Conservation (phyloP, 92 coral and sea anemone genomes). For the Epizoanthus stellaris region DNA sequence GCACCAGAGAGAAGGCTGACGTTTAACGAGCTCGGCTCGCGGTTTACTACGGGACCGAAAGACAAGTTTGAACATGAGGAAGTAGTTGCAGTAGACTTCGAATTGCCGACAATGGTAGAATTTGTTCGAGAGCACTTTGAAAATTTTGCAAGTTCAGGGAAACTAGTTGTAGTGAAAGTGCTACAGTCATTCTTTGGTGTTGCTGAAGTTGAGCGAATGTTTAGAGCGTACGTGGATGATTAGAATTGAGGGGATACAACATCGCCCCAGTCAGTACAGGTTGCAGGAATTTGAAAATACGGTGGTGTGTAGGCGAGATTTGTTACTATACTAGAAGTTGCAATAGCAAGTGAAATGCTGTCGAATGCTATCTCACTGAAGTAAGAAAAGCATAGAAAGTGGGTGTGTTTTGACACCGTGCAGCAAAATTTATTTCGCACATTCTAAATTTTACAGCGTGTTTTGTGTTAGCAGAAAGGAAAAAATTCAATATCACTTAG, state of each 20-base stretch:
- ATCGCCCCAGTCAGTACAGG: too few relatives aligned
- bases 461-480: too few relatives aligned
- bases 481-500: too few relatives aligned
- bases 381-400: too few relatives aligned
- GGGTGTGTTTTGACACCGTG: too few relatives aligned
- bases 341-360: too few relatives aligned
- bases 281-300: too few relatives aligned
- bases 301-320: too few relatives aligned
- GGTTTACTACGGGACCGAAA: constrained; percentile 93
- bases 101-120: constrained; percentile 84
- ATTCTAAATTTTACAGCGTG: too few relatives aligned
- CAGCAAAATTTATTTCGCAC: too few relatives aligned
- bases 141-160: constrained; percentile 97
- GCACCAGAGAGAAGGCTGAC: constrained; percentile 86
- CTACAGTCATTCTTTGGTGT: constrained; percentile 97
- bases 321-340: too few relatives aligned
- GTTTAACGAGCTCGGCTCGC: constrained; percentile 78
- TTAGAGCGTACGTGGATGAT: constrained; percentile 74
- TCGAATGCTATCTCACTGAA: too few relatives aligned
- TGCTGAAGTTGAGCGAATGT: constrained; percentile 83
- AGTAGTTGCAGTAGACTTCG: constrained; percentile 86
- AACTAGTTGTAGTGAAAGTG: constrained; percentile 96
- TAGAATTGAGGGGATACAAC: neutral
- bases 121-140: constrained; percentile 87
- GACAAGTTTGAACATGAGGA: constrained; percentile 94